Percentiles rank a stretch among this genome's conserved stretches.
These are phyloP conservation scores for Philopedon plagiatum DNA, from an alignment of 2,888 invertebrate species.

Conservation along the genomic window DNA sequence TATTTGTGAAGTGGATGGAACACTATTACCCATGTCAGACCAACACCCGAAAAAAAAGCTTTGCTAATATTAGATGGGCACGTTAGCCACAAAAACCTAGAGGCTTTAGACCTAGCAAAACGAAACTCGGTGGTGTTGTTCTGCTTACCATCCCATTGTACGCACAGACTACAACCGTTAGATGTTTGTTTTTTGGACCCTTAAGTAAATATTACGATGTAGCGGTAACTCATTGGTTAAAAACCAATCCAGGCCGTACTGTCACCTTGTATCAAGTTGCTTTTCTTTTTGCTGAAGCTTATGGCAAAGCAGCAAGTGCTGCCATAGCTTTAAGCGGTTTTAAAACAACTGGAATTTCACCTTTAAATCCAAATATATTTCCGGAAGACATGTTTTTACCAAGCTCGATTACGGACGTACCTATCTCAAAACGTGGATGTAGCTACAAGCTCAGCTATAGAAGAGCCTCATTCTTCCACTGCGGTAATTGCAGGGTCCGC, in stretches of 20 bases:
- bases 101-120: slow-evolving; percentile 58
- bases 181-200: slow-evolving; percentile 59
- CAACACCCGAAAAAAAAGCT: slow-evolving; percentile 37
- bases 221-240: slow-evolving; percentile 56
- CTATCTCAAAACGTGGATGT: no score
- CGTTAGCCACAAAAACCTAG: slow-evolving; percentile 53
- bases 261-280: no score
- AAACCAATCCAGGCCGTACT: slow-evolving; percentile 55
- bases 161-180: slow-evolving; percentile 60
- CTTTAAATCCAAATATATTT: no score
- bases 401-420: no score
- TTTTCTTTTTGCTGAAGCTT: no score
- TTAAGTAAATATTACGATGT: slow-evolving; percentile 58
- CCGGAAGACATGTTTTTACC: no score
- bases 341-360: no score
- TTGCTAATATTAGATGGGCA: slow-evolving; percentile 64
- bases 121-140: slow-evolving; percentile 60
- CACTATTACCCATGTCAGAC: slow-evolving; percentile 16
- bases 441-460: no score
- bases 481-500: no score
- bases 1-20: slow-evolving; percentile 32
- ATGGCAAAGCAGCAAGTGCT: no score
- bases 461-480: no score
- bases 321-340: no score
- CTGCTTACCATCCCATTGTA: slow-evolving; percentile 56